phyloP scores from a whole-genome alignment of 2,113 vertebrate genomes.

The Rallus limicola region DNA sequence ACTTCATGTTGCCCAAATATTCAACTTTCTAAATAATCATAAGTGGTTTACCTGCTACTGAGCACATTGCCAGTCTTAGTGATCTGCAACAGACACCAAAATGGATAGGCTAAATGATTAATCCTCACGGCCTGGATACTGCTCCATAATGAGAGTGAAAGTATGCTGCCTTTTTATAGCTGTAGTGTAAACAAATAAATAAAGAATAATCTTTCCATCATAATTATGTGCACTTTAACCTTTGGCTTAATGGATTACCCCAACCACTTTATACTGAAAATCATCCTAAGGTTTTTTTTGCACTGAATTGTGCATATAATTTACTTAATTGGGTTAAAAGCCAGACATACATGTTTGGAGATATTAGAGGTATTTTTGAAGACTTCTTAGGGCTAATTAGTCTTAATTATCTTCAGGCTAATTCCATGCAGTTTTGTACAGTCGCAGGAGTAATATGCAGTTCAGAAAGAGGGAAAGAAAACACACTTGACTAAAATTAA shows the following conservation, averaged over 20 bases:
- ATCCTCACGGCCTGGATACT: not conserved
- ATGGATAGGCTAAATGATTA: not conserved
- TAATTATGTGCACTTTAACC: not conserved
- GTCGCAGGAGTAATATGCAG: not conserved
- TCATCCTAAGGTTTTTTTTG: not conserved
- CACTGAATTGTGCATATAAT: not conserved
- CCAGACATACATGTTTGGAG: not conserved
- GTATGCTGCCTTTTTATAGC: not conserved
- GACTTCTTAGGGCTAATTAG: not conserved
- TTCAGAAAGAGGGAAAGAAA: not conserved
- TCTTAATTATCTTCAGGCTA: not conserved
- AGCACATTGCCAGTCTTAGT: not conserved
- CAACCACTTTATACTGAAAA: not conserved
- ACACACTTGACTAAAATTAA: not conserved
- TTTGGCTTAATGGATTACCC: not conserved
- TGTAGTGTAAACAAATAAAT: not conserved
- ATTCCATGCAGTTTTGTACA: not conserved
- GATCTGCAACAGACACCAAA: not conserved
- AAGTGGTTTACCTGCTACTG: not conserved
- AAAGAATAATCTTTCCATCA: not conserved
- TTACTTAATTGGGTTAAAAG: not conserved
- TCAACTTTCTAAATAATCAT: not conserved
- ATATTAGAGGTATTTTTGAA: not conserved
- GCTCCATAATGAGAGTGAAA: not conserved
- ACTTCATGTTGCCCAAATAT: not conserved